Percentiles rank a stretch among this genome's conserved stretches.
These are phyloP conservation scores for Sitta europaea DNA, from an alignment of 2,113 vertebrate species.

Conservation along the genomic window DNA sequence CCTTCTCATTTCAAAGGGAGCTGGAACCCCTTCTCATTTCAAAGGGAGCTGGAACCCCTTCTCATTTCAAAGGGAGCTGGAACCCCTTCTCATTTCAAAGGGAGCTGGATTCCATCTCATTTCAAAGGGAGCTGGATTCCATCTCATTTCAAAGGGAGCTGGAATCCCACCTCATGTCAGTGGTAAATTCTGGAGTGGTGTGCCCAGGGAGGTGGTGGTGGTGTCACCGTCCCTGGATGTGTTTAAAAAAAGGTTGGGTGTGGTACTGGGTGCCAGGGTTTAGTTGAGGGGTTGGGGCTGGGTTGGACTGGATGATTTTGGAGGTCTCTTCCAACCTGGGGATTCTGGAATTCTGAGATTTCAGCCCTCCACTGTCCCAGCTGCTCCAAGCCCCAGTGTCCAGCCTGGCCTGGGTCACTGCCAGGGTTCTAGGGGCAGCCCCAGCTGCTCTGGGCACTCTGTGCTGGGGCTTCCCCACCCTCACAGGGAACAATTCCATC, in stretches of 20 bases:
- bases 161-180: no score
- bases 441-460: fast-evolving
- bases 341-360: neutral
- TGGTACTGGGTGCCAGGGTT: neutral
- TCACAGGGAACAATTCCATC: fast-evolving
- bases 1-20: no score
- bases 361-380: neutral
- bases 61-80: no score
- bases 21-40: neutral
- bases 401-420: fast-evolving
- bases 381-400: fast-evolving
- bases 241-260: no score
- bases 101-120: fast-evolving
- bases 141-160: no score
- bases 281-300: neutral
- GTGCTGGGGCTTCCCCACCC: neutral
- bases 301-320: neutral
- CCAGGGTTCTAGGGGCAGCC: neutral
- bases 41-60: no score
- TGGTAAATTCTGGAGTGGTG: neutral
- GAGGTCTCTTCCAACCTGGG: neutral
- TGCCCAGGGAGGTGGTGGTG: neutral
- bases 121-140: no score
- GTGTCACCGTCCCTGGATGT: neutral
- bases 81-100: neutral